Conservation (phyloP, 2,888 invertebrate genomes). For the Morpho helenor region DNA sequence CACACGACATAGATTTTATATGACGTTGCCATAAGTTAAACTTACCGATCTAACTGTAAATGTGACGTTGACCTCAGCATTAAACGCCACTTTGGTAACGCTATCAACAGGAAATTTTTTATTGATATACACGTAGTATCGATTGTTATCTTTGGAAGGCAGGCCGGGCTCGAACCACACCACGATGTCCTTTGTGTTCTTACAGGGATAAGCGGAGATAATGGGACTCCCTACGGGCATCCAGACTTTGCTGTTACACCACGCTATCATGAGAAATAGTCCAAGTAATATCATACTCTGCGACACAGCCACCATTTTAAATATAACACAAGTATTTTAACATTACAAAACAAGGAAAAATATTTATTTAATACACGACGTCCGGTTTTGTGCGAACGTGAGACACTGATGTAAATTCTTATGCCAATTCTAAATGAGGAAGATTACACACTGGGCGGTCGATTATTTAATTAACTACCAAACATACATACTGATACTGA, state of each 20-base stretch:
- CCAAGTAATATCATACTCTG: no score
- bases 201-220: no score
- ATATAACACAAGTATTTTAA: no score
- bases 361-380: background rate
- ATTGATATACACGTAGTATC: constrained; percentile 13
- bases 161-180: constrained; percentile 21
- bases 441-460: background rate
- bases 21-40: background rate
- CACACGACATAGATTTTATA: no score
- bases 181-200: no score
- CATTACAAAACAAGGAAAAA: background rate
- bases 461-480: no score
- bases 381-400: background rate
- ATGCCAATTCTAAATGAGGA: background rate
- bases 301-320: no score
- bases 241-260: no score
- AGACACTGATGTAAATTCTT: no score
- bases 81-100: constrained; percentile 5
- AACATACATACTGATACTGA: no score
- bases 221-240: no score
- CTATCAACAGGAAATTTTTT: constrained; percentile 7
- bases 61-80: constrained; percentile 12
- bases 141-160: constrained; percentile 17
- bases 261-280: no score
- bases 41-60: constrained; percentile 12